These are phyloP conservation scores for Apomyelois bistriatella DNA, from an alignment of 2,888 invertebrate species.

Conservation along the genomic window DNA sequence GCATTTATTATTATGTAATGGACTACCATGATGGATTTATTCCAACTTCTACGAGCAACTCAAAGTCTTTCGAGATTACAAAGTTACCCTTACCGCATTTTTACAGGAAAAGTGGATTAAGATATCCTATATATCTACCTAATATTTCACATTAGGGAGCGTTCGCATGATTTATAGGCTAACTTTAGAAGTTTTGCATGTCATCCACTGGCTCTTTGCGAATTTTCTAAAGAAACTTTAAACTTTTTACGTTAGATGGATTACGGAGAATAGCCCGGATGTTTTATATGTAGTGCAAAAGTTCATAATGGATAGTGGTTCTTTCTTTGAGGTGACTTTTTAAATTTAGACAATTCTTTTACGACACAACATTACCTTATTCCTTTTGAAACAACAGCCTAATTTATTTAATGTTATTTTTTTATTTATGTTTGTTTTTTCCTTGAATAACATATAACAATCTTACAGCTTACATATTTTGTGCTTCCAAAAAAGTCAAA, in stretches of 20 bases:
- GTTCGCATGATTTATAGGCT: slow-evolving; percentile 73
- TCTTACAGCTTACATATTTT: too few relatives aligned
- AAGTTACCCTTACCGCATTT: slow-evolving; percentile 56
- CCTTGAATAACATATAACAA: too few relatives aligned
- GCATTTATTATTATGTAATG: slow-evolving; percentile 33
- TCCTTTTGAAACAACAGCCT: too few relatives aligned
- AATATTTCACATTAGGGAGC: slow-evolving; percentile 68
- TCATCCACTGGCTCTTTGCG: slow-evolving; percentile 64
- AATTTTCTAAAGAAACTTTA: slow-evolving; percentile 65
- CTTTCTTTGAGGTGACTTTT: neutral
- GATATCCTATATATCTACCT: slow-evolving; percentile 63
- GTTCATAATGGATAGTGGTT: slow-evolving; percentile 11
- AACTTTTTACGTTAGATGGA: slow-evolving; percentile 68
- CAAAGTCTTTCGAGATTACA: slow-evolving; percentile 60
- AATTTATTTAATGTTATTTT: too few relatives aligned
- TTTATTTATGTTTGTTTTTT: too few relatives aligned
- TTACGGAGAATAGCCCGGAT: slow-evolving; percentile 30
- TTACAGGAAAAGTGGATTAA: slow-evolving; percentile 74
- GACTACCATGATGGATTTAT: slow-evolving; percentile 37
- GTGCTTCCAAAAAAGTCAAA: too few relatives aligned
- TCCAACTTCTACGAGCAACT: slow-evolving; percentile 41
- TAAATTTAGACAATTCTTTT: neutral
- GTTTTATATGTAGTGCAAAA: slow-evolving; percentile 13
- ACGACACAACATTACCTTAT: neutral
- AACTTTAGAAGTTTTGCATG: slow-evolving; percentile 72